phyloP scores from a whole-genome alignment of 2,888 invertebrate species.

The Synergus laeviventris region DNA sequence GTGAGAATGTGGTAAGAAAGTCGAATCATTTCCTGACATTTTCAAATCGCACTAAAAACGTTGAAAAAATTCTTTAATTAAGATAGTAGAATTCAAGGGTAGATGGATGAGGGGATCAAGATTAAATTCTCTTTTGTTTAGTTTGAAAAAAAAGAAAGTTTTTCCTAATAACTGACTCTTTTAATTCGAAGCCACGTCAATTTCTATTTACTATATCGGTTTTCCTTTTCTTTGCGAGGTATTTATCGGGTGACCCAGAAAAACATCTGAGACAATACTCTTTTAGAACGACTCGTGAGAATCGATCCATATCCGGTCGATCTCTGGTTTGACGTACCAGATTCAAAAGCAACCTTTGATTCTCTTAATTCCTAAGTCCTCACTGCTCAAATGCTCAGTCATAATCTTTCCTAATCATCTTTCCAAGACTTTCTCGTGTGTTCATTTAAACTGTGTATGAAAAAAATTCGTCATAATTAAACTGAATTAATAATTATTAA shows the following conservation, averaged over 20 bases:
- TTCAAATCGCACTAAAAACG: neutral
- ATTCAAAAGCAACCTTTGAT: slow-evolving; percentile 19
- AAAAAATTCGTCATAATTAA: too few species aligned
- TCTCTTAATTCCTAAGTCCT: neutral
- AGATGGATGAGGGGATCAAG: slow-evolving; percentile 54
- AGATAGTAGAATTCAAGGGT: neutral
- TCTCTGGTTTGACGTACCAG: slow-evolving; percentile 13
- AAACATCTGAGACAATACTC: slow-evolving; percentile 60
- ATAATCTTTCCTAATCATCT: neutral
- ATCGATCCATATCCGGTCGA: slow-evolving; percentile 40
- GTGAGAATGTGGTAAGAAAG: neutral
- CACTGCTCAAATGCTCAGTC: neutral
- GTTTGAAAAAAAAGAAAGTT: slow-evolving; percentile 66
- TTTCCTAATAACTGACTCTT: slow-evolving; percentile 71
- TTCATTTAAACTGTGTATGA: neutral
- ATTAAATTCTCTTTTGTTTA: slow-evolving; percentile 60
- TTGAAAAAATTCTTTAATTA: neutral
- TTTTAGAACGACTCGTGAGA: slow-evolving; percentile 33
- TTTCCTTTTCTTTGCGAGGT: slow-evolving; percentile 49
- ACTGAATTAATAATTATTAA: too few species aligned
- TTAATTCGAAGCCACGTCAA: slow-evolving; percentile 66
- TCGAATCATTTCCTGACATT: neutral
- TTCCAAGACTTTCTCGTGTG: neutral
- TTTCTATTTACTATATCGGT: slow-evolving; percentile 48
- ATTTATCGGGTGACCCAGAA: slow-evolving; percentile 72